Evolutionary conservation across 2,797 vertebrate species (phyloP), one percentile per base, ranked within the genome.

Genomic region (Hipposideros larvatus): DNA sequence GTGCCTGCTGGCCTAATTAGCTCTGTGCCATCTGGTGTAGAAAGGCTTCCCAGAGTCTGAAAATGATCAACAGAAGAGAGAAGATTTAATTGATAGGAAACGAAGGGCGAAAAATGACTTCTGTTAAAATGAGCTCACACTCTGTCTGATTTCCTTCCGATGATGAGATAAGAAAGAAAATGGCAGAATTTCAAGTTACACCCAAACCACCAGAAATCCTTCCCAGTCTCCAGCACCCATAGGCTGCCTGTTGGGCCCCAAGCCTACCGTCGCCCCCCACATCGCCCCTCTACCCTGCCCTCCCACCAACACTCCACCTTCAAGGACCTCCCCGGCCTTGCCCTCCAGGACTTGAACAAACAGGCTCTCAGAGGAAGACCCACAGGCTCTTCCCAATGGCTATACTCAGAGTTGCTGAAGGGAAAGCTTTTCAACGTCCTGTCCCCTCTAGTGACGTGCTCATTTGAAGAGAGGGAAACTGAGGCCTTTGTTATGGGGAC

Each of bases 151-250:
- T 97, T 94, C 87, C 77, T 97, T 78, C 93, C 13, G 57, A 97
- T 96, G 95, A 66, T 70, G 34, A 94, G 97, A 97, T 96, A 95
- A 97, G 93, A 75, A 22, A 77, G n/a, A 90, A 82, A 94, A 94
- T 79, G 94, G 96, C 96, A 97, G 94, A 70, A 95, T 95, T 97
- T 97, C 95, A 97, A 96, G 95, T 94, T 93, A 94, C 94, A 97
- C 96, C 96, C 94, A 95, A 96, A 96, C 95, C 84, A 73, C 91
- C 95, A 96, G 66, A 95, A 96, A 93, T 96, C 75, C 61, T 94
- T 87, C 61, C 85, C 34, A 4, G 55, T 43, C 90, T 94, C 73
- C 31, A 66, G 92, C 41, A 77, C 86, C 92, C 77, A 59, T 51
- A 74, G 90, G 71, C 87, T 41, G 74, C 77, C 77, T 22, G 0